A percentile compares a stretch with the other conserved stretches of the same genome.
Evolutionary conservation across 2,113 vertebrate species (phyloP).

Genomic region (Silurus glanis): DNA sequence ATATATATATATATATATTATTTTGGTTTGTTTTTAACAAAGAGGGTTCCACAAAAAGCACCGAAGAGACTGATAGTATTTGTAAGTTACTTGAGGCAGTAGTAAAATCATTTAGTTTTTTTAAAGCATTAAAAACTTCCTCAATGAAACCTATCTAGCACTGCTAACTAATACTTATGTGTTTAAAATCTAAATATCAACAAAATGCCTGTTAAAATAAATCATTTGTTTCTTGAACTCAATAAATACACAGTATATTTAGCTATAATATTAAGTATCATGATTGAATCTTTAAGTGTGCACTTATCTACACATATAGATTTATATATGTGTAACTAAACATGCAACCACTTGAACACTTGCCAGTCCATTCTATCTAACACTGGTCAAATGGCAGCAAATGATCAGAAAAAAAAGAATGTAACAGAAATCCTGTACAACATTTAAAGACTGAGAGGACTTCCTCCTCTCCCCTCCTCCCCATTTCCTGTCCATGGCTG

Average conservation of each 20-base stretch:
- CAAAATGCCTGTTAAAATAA: background rate
- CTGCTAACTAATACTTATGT: background rate
- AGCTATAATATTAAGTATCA: background rate
- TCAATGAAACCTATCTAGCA: background rate
- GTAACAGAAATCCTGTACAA: constrained; percentile 40
- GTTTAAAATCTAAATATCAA: background rate
- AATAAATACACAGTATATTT: background rate
- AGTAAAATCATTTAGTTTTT: background rate
- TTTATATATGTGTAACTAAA: background rate
- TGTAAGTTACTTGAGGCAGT: background rate
- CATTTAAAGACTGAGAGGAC: constrained; percentile 28
- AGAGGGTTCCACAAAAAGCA: background rate
- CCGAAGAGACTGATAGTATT: background rate
- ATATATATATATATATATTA: background rate
- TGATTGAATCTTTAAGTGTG: background rate
- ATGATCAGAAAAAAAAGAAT: background rate
- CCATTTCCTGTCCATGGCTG: constrained; percentile 31
- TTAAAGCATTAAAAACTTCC: background rate
- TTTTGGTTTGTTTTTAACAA: background rate
- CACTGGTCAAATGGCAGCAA: constrained; percentile 23
- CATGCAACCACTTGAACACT: constrained; percentile 4
- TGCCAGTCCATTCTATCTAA: background rate
- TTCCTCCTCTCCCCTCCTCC: background rate
- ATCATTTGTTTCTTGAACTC: background rate
- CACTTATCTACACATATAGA: background rate